Base-by-base conservation (phyloP, 2,113 vertebrate genomes). In the Ictidomys tridecemlineatus region DNA sequence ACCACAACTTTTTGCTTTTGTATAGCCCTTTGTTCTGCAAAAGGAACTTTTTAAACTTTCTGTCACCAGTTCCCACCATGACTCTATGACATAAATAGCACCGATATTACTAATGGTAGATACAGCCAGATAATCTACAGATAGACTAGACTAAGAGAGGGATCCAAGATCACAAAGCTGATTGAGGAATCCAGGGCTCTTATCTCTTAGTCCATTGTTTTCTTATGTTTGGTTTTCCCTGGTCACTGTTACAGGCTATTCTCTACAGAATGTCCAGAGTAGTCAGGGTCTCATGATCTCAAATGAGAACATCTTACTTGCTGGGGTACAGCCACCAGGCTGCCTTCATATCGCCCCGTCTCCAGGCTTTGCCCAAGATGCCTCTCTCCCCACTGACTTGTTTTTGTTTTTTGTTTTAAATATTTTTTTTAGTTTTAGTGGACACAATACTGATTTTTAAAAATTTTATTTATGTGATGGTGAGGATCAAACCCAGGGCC, bases 211-310 rank as follows among this genome's bases (percentile, higher is more conserved):
- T 28, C 61, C 85, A 94, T 92, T 96, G 93, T 80, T 58, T 61
- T 37, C 11, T 92, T 89, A 74, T 96, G 48, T 97, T 98, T 96
- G 91, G 39, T 94, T 95, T 96, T 94, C 78, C 84, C 51, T 83
- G 37, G 56, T 92, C n/a, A 69, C n/a, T 22, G 22, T 85, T 91
- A 30, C 16, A 84, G 61, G 78, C 91, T 45, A 30, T 96, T 97
- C 78, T 97, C 74, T 42, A 45, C 11, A n/a, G 53, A 78, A 30
- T 74, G 42, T 48, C 32, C 67, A 32, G 58, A 72, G 95, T 73
- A 70, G 16, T 88, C 95, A 77, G 67, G 6, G 80, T 94, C 51
- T 58, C 34, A 77, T 70, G 70, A 91, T 69, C 61, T 85, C 82
- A 32, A 12, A n/a, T 26, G 89, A 91, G 56, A 65, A 53, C 74